A percentile compares a stretch with the other conserved stretches of the same genome.
phyloP scores from a whole-genome alignment of 2,797 vertebrate species.

The Leucoraja ocellata region DNA sequence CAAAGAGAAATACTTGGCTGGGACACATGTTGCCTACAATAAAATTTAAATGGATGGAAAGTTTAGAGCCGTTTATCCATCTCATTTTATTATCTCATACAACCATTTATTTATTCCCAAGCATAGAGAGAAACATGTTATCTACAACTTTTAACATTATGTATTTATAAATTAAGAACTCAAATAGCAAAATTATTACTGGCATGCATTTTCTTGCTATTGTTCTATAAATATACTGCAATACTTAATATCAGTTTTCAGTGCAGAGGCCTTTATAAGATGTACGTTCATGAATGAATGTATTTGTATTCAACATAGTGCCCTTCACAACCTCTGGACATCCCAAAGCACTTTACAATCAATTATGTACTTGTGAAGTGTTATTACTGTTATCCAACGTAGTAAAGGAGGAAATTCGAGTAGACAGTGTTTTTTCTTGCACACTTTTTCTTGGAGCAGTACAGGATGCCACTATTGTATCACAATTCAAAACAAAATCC shows the following conservation, averaged over 20 bases:
- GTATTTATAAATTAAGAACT: constrained; percentile 14
- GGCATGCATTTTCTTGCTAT: not conserved
- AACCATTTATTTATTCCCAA: not conserved
- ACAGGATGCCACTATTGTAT: too few species aligned
- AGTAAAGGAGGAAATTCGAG: not conserved
- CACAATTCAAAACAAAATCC: too few species aligned
- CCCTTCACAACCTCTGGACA: not conserved
- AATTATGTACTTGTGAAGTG: not conserved
- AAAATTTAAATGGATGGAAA: not conserved
- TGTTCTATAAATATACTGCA: not conserved
- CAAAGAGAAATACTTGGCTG: not conserved
- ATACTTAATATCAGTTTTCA: not conserved
- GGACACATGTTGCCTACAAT: not conserved
- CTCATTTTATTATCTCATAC: not conserved
- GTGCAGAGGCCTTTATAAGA: not conserved
- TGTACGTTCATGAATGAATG: not conserved
- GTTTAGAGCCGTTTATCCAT: not conserved
- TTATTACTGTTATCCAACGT: not conserved
- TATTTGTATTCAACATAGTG: not conserved
- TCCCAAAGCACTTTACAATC: not conserved
- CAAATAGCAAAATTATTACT: not conserved
- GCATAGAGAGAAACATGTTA: not conserved
- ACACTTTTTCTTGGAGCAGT: not conserved
- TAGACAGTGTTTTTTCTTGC: not conserved
- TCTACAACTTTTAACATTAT: not conserved